These are phyloP conservation scores for Aleadryas rufinucha DNA, from an alignment of 2,113 vertebrate genomes.

Conservation along the genomic window DNA sequence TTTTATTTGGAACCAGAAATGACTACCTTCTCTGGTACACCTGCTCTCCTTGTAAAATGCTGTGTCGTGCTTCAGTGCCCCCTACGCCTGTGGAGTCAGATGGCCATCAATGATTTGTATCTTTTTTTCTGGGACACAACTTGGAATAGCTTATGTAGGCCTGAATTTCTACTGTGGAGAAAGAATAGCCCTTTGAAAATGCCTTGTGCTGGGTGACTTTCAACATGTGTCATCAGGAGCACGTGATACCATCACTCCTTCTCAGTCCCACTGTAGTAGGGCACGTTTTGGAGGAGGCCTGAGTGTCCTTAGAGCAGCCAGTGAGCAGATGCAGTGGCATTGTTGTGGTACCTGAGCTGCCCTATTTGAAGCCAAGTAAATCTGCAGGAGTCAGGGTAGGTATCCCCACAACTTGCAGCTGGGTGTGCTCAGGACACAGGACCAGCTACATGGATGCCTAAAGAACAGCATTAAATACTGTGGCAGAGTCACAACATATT, in stretches of 20 bases:
- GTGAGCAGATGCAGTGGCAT: not conserved
- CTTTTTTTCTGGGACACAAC: not conserved
- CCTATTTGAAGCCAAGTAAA: not conserved
- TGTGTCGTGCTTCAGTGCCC: fast-evolving
- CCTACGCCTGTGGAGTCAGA: not conserved
- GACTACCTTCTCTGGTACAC: not conserved
- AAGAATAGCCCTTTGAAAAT: not conserved
- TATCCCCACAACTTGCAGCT: not conserved
- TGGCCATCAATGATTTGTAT: not conserved
- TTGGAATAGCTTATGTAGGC: not conserved
- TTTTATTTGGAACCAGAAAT: not conserved
- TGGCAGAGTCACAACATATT: not conserved
- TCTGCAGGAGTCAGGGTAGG: not conserved
- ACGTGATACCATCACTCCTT: fast-evolving
- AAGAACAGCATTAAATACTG: not conserved
- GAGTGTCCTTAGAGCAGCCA: not conserved
- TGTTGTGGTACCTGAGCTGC: not conserved
- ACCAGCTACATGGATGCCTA: not conserved
- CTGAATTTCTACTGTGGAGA: not conserved
- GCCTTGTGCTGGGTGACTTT: not conserved
- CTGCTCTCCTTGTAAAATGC: not conserved
- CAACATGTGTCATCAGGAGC: fast-evolving
- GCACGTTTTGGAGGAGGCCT: not conserved
- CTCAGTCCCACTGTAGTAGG: not conserved
- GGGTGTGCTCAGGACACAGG: not conserved